Evolutionary conservation across 2,797 vertebrate genomes (phyloP), one percentile per base, ranked within the genome.

Genomic region (Hippoglossus hippoglossus): DNA sequence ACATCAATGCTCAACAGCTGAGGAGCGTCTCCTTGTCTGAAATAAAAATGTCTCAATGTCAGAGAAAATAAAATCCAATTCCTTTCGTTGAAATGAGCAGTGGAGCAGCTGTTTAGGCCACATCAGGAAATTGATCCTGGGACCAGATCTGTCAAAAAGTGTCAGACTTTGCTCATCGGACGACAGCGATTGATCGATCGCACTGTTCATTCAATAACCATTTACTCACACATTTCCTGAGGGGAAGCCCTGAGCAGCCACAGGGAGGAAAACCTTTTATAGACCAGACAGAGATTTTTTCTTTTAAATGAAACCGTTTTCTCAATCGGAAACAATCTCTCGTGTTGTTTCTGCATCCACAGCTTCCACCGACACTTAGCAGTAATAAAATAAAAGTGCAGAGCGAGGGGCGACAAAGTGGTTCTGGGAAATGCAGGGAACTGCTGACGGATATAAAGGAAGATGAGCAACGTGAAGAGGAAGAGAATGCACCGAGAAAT

Each of bases 111-210:
- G 25, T 39, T 25, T 2, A 2, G 39, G 63, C 13, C 25, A 11
- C 34, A 19, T 52, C 53, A 60, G 47, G 2, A 18, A 28, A 63
- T 1, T 39, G 34, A 60, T 65, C 41, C 41, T 19, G 16, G 60
- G 54, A 22, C n/a, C 46, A 9, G n/a, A 46, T 49, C 49, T 55
- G 55, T 12, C 11, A 12, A 1, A 39, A 12, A 13, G 36, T 13
- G 36, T 31, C 24, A 59, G 59, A 44, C 8, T 52, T 0, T 19
- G 41, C 60, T 39, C 36, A 57, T 49, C 47, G 50, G 54, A 44
- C 31, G 50, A 51, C 22, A 41, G 19, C 24, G 26, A 71, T 25
- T 39, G 26, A 67, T 65, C 16, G 63, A 71, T 60, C 34, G 22
- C 6, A 36, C 10, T 55, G 24, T 46, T 53, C 41, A 22, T 10